These are phyloP conservation scores for Lycopodina hypogea DNA, from an alignment of 37 sponge, comb jelly and placozoan species.

Conservation along the genomic window DNA sequence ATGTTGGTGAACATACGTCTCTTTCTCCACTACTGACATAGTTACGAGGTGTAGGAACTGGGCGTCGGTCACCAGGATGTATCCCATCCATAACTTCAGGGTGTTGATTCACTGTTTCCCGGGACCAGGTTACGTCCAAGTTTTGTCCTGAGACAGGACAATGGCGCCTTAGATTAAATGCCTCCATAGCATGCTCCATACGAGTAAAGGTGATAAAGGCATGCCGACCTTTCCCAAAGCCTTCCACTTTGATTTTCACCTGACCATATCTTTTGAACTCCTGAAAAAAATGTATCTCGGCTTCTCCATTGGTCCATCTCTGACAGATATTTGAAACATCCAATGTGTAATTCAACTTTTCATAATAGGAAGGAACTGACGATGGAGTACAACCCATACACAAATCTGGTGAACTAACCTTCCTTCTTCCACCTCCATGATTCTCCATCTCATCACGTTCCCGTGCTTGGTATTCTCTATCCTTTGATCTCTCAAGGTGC, in stretches of 20 bases:
- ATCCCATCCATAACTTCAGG: slow-evolving; percentile 4
- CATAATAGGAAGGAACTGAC: not conserved
- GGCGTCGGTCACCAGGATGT: not conserved
- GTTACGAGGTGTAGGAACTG: not conserved
- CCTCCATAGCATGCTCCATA: slow-evolving; percentile 54
- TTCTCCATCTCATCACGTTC: not conserved
- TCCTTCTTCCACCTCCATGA: no score
- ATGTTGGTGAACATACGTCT: not conserved
- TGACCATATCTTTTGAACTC: slow-evolving; percentile 74
- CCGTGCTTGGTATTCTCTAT: no score
- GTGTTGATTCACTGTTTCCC: slow-evolving; percentile 52
- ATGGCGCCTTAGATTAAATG: slow-evolving; percentile 38
- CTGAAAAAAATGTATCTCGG: slow-evolving; percentile 40
- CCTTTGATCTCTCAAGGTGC: not conserved
- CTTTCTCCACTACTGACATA: not conserved
- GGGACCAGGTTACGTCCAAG: slow-evolving; percentile 68
- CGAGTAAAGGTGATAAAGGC: slow-evolving; percentile 74
- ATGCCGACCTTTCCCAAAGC: slow-evolving; percentile 64
- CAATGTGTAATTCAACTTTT: slow-evolving; percentile 63
- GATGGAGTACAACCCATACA: not conserved
- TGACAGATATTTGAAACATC: slow-evolving; percentile 60
- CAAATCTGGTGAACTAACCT: not conserved
- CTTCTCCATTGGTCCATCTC: slow-evolving; percentile 37
- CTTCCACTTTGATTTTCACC: slow-evolving; percentile 69
- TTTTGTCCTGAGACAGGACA: slow-evolving; percentile 35